Percentiles rank a stretch among this genome's conserved stretches.
These are phyloP conservation scores for Ophthalmolycus amberensis DNA, from an alignment of 2,113 vertebrate species.

Conservation along the genomic window DNA sequence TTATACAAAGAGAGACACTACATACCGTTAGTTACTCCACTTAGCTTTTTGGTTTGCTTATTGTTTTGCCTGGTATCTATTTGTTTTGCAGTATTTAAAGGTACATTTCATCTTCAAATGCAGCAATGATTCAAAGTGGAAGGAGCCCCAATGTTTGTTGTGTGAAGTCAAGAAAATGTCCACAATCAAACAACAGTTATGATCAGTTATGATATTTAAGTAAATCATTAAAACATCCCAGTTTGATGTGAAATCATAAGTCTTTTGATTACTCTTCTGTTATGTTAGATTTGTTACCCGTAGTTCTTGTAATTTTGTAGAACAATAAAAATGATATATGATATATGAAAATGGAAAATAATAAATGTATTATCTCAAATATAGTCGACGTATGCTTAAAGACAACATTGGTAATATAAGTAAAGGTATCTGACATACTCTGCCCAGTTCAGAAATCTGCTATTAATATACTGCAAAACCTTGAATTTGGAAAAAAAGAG, in stretches of 20 bases:
- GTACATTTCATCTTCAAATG: background rate
- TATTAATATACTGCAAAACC: background rate
- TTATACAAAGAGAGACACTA: background rate
- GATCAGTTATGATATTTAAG: no score
- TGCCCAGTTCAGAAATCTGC: background rate
- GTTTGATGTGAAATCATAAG: background rate
- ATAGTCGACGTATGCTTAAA: background rate
- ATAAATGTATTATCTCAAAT: background rate
- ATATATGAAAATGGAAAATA: background rate
- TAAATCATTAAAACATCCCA: background rate
- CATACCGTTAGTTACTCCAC: background rate
- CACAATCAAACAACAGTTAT: background rate
- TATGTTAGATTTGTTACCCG: background rate
- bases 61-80: background rate
- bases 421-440: background rate
- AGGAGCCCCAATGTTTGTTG: background rate
- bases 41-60: background rate
- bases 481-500: no score
- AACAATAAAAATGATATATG: no score
- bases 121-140: background rate
- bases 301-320: background rate
- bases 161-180: background rate
- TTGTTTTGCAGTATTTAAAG: background rate
- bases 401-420: background rate
- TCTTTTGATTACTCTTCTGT: background rate